Conservation (phyloP, 1,140 invertebrate genomes). For the Agrilus planipennis region DNA sequence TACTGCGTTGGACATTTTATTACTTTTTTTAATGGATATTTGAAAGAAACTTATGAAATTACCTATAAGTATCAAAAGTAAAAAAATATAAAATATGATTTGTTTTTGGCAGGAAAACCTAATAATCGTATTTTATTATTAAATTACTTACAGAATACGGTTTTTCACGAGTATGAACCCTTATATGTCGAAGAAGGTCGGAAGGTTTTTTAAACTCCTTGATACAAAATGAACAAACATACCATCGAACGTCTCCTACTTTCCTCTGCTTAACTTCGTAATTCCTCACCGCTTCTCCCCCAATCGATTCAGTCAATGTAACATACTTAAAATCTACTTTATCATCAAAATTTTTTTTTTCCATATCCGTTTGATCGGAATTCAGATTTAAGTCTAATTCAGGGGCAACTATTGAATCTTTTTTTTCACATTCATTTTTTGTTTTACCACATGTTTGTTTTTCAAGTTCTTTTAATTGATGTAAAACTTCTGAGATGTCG, state of each 20-base stretch:
- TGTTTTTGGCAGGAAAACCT: neutral
- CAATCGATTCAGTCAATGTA: conserved; percentile 16
- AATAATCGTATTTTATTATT: too few species aligned
- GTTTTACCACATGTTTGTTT: conserved; percentile 4
- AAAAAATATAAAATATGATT: conserved; percentile 1
- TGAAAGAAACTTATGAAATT: neutral
- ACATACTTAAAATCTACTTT: conserved; percentile 7
- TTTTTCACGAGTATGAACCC: conserved; percentile 31
- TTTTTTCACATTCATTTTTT: neutral
- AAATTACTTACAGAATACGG: conserved; percentile 23
- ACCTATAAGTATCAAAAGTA: conserved; percentile 3
- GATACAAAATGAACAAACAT: conserved; percentile 26
- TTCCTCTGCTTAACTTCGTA: conserved; percentile 26
- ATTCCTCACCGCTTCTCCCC: conserved; percentile 15
- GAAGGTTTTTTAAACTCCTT: conserved; percentile 32
- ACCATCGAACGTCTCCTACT: conserved; percentile 23
- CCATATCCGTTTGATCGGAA: neutral
- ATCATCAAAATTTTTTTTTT: neutral
- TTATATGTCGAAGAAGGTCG: conserved; percentile 30
- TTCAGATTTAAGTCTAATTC: neutral
- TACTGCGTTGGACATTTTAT: too few species aligned
- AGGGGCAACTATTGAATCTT: neutral
- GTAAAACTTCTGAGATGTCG: conserved; percentile 12
- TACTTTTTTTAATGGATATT: too few species aligned
- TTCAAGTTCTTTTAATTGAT: conserved; percentile 20